Percentiles rank a stretch among this genome's conserved stretches.
Evolutionary conservation across 2,113 vertebrate genomes (phyloP).

Genomic region (Serilophus lunatus): DNA sequence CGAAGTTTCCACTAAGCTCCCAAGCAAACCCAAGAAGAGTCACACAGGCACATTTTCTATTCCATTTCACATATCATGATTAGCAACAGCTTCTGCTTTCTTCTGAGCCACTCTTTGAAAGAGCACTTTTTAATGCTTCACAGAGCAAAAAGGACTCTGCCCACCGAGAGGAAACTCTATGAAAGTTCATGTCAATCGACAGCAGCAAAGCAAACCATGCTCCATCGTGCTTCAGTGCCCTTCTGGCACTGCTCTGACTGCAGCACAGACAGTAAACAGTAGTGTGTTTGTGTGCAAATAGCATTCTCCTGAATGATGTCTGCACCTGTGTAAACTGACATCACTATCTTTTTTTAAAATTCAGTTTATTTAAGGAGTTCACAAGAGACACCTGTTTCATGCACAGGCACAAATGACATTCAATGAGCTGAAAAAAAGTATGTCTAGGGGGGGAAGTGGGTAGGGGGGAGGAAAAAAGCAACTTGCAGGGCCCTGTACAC

Average conservation of each 20-base stretch:
- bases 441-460: neutral
- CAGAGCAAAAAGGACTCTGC: neutral
- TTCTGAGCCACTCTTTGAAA: neutral
- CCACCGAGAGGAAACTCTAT: neutral
- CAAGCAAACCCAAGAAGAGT: neutral
- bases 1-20: neutral
- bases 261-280: constrained; percentile 59
- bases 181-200: constrained; percentile 43
- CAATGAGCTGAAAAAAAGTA: neutral
- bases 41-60: neutral
- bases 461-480: neutral
- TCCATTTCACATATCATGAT: neutral
- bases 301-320: constrained; percentile 66
- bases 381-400: constrained; percentile 67
- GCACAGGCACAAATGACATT: constrained; percentile 44
- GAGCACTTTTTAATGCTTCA: neutral
- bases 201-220: constrained; percentile 40
- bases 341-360: constrained; percentile 32
- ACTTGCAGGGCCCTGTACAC: neutral
- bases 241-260: constrained; percentile 60
- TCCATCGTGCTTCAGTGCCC: constrained; percentile 57
- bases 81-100: constrained; percentile 8
- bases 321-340: constrained; percentile 74
- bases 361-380: constrained; percentile 63
- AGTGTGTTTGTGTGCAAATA: constrained; percentile 67